These are phyloP conservation scores for Pemphredon lugubris DNA, from an alignment of 2,888 invertebrate species.

Conservation along the genomic window DNA sequence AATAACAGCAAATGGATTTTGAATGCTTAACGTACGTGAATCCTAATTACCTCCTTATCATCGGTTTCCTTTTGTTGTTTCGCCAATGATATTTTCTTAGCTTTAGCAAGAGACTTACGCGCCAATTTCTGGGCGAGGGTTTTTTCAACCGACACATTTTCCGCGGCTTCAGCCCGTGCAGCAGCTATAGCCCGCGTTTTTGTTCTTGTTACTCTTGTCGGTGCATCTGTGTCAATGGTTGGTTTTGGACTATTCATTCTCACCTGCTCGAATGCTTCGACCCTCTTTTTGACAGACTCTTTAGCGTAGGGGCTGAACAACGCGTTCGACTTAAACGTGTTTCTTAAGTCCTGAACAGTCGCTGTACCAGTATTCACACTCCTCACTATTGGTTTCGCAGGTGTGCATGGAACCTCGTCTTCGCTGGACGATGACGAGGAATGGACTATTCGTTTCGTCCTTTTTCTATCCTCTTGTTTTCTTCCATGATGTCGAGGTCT, in stretches of 20 bases:
- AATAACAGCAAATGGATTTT: too few relatives aligned
- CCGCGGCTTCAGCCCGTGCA: constrained; percentile 51
- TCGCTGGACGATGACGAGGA: constrained; percentile 56
- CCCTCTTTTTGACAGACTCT: constrained; percentile 84
- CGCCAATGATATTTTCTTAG: constrained; percentile 73
- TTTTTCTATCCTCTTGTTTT: too few relatives aligned
- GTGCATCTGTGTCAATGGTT: constrained; percentile 64
- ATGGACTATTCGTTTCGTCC: too few relatives aligned
- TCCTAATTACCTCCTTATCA: too few relatives aligned
- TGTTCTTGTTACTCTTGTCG: constrained; percentile 82
- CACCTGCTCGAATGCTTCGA: constrained; percentile 84
- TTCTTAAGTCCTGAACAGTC: constrained; percentile 58
- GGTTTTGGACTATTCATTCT: constrained; percentile 78
- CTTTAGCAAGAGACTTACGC: constrained; percentile 74
- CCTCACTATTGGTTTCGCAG: constrained; percentile 54
- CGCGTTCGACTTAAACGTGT: constrained; percentile 74
- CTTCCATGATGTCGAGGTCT: constrained; percentile 36
- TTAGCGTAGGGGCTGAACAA: constrained; percentile 83
- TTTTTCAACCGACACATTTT: constrained; percentile 28
- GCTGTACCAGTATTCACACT: too few relatives aligned
- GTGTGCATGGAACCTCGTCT: constrained; percentile 67
- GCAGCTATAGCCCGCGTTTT: constrained; percentile 83
- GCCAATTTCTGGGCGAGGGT: constrained; percentile 71
- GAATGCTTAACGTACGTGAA: too few relatives aligned
- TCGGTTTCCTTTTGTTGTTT: constrained; percentile 68